phyloP scores from a whole-genome alignment of 2,113 vertebrate genomes.

The Calyptomena viridis region DNA sequence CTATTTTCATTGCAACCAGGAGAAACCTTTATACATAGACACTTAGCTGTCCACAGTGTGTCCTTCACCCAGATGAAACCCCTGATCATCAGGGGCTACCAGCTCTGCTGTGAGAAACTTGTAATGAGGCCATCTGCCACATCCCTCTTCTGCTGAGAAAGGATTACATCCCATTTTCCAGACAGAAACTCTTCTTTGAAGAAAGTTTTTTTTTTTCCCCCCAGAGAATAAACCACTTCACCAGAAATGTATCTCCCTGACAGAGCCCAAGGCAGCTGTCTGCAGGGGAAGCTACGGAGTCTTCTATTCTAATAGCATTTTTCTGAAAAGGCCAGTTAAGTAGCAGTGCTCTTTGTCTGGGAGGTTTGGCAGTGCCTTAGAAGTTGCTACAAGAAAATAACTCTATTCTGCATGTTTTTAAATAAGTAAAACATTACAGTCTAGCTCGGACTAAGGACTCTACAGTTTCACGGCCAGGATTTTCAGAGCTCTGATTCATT shows the following conservation, averaged over 20 bases:
- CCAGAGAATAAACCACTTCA: neutral
- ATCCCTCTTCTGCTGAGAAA: neutral
- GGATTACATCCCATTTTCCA: neutral
- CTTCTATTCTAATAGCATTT: neutral
- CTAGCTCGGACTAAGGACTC: neutral
- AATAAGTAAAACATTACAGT: neutral
- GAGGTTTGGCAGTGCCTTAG: neutral
- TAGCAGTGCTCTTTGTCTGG: neutral
- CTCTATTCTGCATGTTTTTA: neutral
- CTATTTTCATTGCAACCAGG: neutral
- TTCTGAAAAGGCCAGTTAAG: neutral
- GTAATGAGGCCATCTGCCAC: neutral
- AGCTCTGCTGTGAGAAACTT: neutral
- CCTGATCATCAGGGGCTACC: neutral
- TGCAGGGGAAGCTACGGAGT: neutral
- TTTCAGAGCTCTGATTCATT: neutral
- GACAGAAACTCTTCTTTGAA: neutral
- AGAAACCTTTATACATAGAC: neutral
- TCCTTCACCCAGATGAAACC: neutral
- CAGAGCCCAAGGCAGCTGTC: neutral
- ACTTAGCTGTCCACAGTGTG: neutral
- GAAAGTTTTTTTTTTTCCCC: neutral
- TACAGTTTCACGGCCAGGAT: neutral
- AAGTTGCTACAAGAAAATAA: neutral
- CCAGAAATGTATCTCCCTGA: neutral